Base-by-base conservation (phyloP, 2,113 vertebrate species). In the Gobio gobio region DNA sequence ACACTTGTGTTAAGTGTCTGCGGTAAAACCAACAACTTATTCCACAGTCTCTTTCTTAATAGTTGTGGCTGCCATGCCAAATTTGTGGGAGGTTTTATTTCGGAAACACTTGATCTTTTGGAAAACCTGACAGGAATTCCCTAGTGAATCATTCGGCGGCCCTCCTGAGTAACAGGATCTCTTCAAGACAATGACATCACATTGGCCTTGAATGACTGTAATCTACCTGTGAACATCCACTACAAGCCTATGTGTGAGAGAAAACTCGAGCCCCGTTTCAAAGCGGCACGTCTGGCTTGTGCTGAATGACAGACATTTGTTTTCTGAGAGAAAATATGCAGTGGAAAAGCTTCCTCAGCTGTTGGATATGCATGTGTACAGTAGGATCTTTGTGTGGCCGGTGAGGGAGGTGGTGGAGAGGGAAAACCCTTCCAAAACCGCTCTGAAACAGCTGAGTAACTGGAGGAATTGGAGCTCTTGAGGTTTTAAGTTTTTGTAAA, bases 351-450 rank as follows among this genome's bases (percentile, higher is more conserved):
- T 70, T 45, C 36, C 74, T 87, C 61, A 78, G 86, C 88, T 68
- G 79, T 75, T 63, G 61, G 58, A 61, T 58, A 59, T 68, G 77
- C 54, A 49, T 75, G 66, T 68, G 54, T 58, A 87, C 86, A 85
- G 83, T 45, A 10, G 83, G 54, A 63, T 66, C 86, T 89, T 85
- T 89, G 88, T 89, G 86, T 64, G 73, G 24, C 72, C 2, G 1
- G 76, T 78, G 84, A 72, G 81, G 24, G 64, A 43, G 85, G 16
- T 5, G 47, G 26, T 49, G 63, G 22, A 63, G 81, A 76, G 70
- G 18, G 56, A 70, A 49, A 68, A 26, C n/a, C 12, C 12, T 13
- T 26, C 72, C 72, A 74, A 36, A 66, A 76, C 45, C 49, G 10
- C 54, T 78, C 54, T n/a, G 16, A 78, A 76, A 76, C 74, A 54